Conservation (phyloP, 2,113 vertebrate species). For the Cryptotis parvus region DNA sequence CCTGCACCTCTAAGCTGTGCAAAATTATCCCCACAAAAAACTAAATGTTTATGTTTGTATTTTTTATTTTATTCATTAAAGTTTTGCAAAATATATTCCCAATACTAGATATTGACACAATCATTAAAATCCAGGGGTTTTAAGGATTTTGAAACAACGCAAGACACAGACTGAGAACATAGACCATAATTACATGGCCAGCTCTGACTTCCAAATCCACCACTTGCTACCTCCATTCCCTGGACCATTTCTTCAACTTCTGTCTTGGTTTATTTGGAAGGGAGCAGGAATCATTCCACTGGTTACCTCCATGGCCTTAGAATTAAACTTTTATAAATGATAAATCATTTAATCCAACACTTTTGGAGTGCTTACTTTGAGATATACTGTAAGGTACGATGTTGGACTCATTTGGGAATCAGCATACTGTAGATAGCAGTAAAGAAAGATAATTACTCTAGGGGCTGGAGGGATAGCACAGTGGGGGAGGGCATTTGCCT, state of each 20-base stretch:
- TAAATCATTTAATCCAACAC: background rate
- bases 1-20: background rate
- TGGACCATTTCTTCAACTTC: background rate
- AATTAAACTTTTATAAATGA: background rate
- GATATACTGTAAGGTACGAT: background rate
- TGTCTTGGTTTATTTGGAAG: slow-evolving; percentile 2
- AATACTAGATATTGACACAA: slow-evolving; percentile 20
- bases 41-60: background rate
- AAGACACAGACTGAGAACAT: background rate
- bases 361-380: background rate
- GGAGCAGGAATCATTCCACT: background rate
- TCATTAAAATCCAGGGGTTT: background rate
- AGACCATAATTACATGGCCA: background rate
- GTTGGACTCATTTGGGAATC: background rate
- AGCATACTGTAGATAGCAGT: background rate
- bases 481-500: no score
- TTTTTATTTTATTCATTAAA: background rate
- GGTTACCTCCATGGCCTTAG: background rate
- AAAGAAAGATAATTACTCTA: background rate
- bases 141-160: background rate
- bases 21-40: slow-evolving; percentile 47
- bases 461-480: no score
- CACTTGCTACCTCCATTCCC: background rate
- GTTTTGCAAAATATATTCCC: background rate
- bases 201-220: background rate